Evolutionary conservation across 2,888 invertebrate species (phyloP).

Genomic region (Sclerodermus sp.): DNA sequence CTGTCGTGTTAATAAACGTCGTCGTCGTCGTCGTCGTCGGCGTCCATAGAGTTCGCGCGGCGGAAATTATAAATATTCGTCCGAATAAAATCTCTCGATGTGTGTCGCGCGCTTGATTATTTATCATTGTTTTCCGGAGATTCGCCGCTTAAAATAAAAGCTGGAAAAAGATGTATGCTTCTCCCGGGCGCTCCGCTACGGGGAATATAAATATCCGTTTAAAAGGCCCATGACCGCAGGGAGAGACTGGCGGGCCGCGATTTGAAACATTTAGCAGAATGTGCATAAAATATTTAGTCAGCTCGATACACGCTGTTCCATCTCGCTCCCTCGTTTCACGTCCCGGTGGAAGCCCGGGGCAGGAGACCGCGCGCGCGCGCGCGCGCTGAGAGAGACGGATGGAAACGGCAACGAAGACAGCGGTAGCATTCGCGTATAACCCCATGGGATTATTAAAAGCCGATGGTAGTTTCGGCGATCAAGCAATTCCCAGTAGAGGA

Average conservation of each 20-base stretch:
- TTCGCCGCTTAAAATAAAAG: no score
- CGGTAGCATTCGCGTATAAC: conserved; percentile 5
- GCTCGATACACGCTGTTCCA: conserved; percentile 1
- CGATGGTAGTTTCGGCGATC: conserved; percentile 33
- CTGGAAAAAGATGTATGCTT: no score
- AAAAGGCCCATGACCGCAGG: conserved; percentile 16
- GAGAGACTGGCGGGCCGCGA: conserved; percentile 12
- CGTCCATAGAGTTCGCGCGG: no score
- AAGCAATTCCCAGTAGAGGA: conserved; percentile 33
- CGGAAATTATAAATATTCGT: no score
- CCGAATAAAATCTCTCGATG: no score
- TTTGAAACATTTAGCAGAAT: conserved; percentile 21
- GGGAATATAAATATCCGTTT: conserved; percentile 17
- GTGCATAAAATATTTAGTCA: conserved; percentile 21
- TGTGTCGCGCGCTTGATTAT: no score
- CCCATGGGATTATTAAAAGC: conserved; percentile 41
- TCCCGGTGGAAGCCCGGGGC: conserved; percentile 15
- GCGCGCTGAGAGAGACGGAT: not conserved
- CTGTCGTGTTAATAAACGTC: no score
- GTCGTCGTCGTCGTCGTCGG: no score
- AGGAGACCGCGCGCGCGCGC: not conserved
- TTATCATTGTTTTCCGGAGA: no score
- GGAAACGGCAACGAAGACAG: no score
- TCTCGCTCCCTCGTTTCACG: not conserved
- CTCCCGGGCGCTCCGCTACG: not conserved